phyloP scores from a whole-genome alignment of 2,113 vertebrate species.

The Myotis brandtii region DNA sequence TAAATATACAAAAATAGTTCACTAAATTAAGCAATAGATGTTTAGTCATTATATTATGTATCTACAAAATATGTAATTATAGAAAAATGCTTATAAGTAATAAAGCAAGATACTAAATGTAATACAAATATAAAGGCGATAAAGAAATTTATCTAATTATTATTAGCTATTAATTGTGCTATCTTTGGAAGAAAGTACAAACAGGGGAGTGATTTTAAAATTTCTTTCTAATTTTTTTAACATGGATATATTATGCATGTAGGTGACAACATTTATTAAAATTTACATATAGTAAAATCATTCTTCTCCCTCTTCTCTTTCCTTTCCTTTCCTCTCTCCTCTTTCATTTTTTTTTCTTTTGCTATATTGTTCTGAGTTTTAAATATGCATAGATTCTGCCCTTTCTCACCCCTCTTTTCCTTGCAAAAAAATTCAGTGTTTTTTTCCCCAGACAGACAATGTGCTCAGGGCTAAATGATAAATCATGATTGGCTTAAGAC shows the following conservation, averaged over 20 bases:
- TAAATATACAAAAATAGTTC: not conserved
- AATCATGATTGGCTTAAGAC: not conserved
- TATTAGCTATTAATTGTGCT: not conserved
- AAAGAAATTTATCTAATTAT: not conserved
- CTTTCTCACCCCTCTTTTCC: not conserved
- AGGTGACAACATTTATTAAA: not conserved
- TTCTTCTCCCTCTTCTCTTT: not conserved
- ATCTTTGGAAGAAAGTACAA: not conserved
- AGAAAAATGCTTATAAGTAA: not conserved
- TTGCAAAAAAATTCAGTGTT: not conserved
- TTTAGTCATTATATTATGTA: not conserved
- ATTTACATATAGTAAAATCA: not conserved
- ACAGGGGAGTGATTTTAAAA: not conserved
- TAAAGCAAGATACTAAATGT: not conserved
- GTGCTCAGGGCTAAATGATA: not conserved
- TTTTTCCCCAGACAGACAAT: not conserved
- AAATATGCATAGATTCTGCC: not conserved
- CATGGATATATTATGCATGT: not conserved
- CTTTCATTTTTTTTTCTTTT: not conserved
- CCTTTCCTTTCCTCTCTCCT: not conserved
- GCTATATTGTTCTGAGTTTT: not conserved
- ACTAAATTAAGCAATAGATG: not conserved
- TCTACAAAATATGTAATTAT: not conserved
- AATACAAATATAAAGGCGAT: not conserved
- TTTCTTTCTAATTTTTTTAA: not conserved